phyloP scores from a whole-genome alignment of 2,797 vertebrate genomes.

The Dromococcyx pavoninus region DNA sequence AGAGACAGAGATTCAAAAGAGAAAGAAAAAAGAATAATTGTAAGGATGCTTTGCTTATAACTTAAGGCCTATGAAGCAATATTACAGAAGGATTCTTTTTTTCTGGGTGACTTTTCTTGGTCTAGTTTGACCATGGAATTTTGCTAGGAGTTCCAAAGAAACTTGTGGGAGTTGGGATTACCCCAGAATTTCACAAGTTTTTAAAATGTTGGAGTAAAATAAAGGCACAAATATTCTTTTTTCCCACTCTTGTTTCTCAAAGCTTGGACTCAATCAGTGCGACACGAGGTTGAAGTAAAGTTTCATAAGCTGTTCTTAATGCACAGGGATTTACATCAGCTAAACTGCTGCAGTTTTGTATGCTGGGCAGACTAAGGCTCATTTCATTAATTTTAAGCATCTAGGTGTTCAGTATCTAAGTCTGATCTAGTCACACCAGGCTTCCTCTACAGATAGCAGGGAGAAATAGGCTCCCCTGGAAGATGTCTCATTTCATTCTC shows the following conservation, averaged over 20 bases:
- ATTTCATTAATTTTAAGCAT: constrained; percentile 17
- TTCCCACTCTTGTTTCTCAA: not conserved
- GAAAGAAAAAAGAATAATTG: no score
- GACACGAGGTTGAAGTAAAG: not conserved
- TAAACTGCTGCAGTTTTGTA: not conserved
- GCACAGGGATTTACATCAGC: not conserved
- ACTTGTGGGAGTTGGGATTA: not conserved
- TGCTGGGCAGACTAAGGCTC: not conserved
- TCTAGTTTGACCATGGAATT: not conserved
- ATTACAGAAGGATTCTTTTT: not conserved
- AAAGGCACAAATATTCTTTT: not conserved
- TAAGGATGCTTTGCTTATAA: not conserved
- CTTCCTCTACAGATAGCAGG: constrained; percentile 1
- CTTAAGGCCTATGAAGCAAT: not conserved
- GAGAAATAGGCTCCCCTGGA: not conserved
- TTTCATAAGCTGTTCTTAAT: not conserved
- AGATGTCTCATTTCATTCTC: not conserved
- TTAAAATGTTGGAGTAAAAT: not conserved
- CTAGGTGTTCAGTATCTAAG: not conserved
- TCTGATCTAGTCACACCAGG: not conserved
- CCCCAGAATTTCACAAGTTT: not conserved
- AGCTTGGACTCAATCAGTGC: not conserved
- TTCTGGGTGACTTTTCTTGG: not conserved
- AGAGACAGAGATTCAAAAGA: not conserved
- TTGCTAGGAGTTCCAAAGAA: not conserved